Evolutionary conservation across 2,888 invertebrate genomes (phyloP).

Genomic region (Nebria salina): DNA sequence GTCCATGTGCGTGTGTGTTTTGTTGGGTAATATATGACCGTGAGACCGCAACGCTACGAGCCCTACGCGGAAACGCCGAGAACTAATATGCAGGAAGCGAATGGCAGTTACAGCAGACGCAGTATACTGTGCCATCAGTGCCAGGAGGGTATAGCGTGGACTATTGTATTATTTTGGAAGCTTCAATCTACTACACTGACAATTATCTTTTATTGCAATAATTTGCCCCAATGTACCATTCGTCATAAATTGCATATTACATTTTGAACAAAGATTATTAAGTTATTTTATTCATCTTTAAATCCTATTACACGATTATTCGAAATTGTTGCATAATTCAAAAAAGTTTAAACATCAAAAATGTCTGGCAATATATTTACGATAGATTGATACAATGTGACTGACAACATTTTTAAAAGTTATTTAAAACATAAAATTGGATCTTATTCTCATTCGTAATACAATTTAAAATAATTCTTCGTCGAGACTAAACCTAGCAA

Average conservation of each 20-base stretch:
- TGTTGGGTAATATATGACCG: conserved; percentile 29
- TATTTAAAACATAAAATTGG: neutral
- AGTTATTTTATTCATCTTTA: too few species aligned
- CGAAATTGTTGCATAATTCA: too few species aligned
- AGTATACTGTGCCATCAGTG: neutral
- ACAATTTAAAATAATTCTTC: neutral
- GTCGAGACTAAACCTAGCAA: neutral
- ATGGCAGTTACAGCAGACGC: conserved; percentile 12
- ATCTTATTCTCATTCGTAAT: neutral
- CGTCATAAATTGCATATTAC: neutral
- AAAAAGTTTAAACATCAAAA: too few species aligned
- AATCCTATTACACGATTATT: too few species aligned
- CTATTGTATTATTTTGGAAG: neutral
- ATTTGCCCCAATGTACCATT: neutral
- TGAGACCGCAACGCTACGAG: conserved; percentile 31
- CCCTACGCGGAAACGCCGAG: conserved; percentile 26
- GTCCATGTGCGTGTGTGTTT: neutral
- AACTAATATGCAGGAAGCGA: conserved; percentile 37
- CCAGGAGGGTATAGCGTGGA: neutral
- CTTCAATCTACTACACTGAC: neutral
- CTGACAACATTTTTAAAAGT: neutral
- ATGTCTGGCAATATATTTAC: too few species aligned
- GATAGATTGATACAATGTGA: neutral
- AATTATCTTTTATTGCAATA: neutral
- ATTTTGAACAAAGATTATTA: neutral